These are phyloP conservation scores for Phacellophora camtschatica DNA, from an alignment of 30 jellyfish, hydroid and myxozoan genomes.

Conservation along the genomic window DNA sequence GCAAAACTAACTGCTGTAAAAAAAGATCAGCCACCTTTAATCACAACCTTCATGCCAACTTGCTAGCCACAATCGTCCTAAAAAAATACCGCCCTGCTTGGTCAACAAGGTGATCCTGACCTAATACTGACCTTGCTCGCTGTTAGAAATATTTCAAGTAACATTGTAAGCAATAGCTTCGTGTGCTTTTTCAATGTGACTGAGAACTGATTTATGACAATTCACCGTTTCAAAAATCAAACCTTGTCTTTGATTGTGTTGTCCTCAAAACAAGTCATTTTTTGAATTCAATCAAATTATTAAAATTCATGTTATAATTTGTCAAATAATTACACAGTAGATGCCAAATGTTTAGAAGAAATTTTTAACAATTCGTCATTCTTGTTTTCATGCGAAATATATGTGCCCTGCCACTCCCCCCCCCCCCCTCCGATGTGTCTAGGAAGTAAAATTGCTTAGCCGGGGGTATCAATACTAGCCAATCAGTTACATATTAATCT, in stretches of 20 bases:
- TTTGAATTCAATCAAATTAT: no score
- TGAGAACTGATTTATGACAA: not conserved
- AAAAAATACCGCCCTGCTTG: no score
- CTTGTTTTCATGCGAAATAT: no score
- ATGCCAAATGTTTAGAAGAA: no score
- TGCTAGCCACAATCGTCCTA: slow-evolving; percentile 5
- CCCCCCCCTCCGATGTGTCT: not conserved
- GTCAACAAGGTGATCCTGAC: not conserved
- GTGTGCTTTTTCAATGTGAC: not conserved
- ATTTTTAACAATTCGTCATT: no score
- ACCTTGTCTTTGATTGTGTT: no score
- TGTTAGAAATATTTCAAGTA: not conserved
- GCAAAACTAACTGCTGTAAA: slow-evolving; percentile 41
- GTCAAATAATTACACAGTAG: no score
- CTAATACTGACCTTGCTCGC: not conserved
- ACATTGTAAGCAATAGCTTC: not conserved
- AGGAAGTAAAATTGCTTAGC: no score
- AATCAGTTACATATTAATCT: no score
- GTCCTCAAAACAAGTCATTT: no score
- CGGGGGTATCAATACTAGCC: no score
- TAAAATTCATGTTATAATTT: no score
- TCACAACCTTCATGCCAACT: not conserved
- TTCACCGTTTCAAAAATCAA: not conserved
- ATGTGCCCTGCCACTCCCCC: not conserved
- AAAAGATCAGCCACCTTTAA: slow-evolving; percentile 12